phyloP scores from a whole-genome alignment of 2,797 vertebrate genomes.

The Salarias fasciatus region DNA sequence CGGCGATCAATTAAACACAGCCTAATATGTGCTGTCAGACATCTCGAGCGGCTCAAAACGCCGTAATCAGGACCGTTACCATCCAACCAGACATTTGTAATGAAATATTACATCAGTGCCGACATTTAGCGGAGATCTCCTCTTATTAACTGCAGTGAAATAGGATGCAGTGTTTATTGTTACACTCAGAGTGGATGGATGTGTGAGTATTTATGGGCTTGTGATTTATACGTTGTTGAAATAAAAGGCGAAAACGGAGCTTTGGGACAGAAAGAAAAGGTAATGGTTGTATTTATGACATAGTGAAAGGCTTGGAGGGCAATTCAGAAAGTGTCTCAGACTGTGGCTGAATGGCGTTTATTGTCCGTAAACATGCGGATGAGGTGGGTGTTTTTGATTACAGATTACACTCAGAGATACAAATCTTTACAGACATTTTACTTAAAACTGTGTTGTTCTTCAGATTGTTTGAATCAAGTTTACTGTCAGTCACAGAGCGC shows the following conservation, averaged over 20 bases:
- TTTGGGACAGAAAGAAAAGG: neutral
- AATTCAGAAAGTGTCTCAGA: slow-evolving; percentile 5
- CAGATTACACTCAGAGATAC: slow-evolving; percentile 1
- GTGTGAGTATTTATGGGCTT: neutral
- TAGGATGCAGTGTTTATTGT: slow-evolving; percentile 10
- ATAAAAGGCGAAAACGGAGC: slow-evolving; percentile 4
- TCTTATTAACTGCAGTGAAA: neutral
- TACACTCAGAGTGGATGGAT: neutral
- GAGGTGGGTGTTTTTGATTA: slow-evolving; percentile 2
- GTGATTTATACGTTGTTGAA: slow-evolving; percentile 6
- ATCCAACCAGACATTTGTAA: slow-evolving; percentile 10
- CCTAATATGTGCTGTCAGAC: slow-evolving; percentile 36
- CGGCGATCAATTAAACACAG: slow-evolving; percentile 41
- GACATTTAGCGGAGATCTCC: slow-evolving; percentile 4
- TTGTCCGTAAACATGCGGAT: too few relatives aligned
- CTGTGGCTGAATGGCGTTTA: neutral
- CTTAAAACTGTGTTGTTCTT: slow-evolving; percentile 13
- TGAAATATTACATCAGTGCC: slow-evolving; percentile 10
- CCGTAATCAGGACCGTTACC: slow-evolving; percentile 37
- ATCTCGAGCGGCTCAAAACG: slow-evolving; percentile 31
- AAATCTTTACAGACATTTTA: slow-evolving; percentile 14
- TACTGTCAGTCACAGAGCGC: slow-evolving; percentile 14
- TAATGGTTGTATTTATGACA: slow-evolving; percentile 8
- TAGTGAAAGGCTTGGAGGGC: slow-evolving; percentile 7
- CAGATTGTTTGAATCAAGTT: slow-evolving; percentile 1